A percentile compares a stretch with the other conserved stretches of the same genome.
phyloP scores from a whole-genome alignment of 2,113 vertebrate genomes.

The Rhabdomys dilectus region DNA sequence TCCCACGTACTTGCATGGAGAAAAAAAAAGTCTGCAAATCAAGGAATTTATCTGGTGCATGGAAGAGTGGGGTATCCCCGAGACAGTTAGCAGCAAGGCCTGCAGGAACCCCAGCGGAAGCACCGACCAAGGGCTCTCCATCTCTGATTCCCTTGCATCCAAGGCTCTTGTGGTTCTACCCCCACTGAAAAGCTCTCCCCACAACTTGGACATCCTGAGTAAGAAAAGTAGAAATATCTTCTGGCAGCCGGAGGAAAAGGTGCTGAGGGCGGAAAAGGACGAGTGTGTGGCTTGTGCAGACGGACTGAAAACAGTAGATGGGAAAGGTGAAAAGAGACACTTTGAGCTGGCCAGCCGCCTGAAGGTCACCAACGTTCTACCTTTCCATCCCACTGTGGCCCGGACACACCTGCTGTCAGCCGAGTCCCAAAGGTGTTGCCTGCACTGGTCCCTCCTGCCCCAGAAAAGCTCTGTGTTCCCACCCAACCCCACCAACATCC shows the following conservation, averaged over 20 bases:
- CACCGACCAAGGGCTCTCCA: background rate
- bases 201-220: conserved; percentile 44
- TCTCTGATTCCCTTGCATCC: conserved; percentile 29
- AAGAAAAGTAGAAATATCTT: conserved; percentile 70
- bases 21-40: conserved; percentile 74
- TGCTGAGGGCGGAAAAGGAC: conserved; percentile 50
- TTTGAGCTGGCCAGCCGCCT: conserved; percentile 47
- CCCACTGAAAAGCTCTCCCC: conserved; percentile 71
- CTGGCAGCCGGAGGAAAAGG: conserved; percentile 74
- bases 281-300: conserved; percentile 33
- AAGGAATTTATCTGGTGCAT: conserved; percentile 73
- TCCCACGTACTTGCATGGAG: conserved; percentile 8
- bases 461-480: conserved; percentile 63
- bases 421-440: conserved; percentile 11
- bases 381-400: background rate
- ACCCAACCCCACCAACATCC: background rate
- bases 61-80: conserved; percentile 41
- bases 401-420: conserved; percentile 45
- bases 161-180: conserved; percentile 75
- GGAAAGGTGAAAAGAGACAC: conserved; percentile 58
- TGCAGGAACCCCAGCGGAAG: background rate
- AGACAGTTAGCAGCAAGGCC: conserved; percentile 29
- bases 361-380: background rate
- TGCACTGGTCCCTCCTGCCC: conserved; percentile 71
- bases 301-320: conserved; percentile 48